Evolutionary conservation across 2,888 invertebrate genomes (phyloP), one percentile per base, ranked within the genome.

Genomic region (Thereva unica): DNA sequence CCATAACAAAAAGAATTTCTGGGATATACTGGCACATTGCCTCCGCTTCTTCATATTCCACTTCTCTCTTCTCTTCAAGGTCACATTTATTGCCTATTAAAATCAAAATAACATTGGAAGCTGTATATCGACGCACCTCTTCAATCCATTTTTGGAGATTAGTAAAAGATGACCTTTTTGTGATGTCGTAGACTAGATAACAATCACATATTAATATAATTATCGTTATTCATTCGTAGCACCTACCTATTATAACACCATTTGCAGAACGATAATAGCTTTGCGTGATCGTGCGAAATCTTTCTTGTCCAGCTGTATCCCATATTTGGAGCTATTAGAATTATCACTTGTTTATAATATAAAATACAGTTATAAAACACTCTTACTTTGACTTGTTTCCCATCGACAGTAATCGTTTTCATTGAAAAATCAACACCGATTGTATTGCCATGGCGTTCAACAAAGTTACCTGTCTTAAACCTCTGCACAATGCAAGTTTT

Each of bases 351-450:
- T 49, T 40, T 40, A 68, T 47, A 47, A 10, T 7, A 64, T 59
- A 9, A 8, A 23, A 23, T 23, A 23, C 23, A 3, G 47, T 38
- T 9, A n/a, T 9, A 10, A 8, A 7, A 4, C 37, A 5, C 10
- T 41, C 65, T 67, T 83, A 96, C 95, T 89, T 97, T 97, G 73
- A 97, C 92, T 84, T 91, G 90, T 82, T 97, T 97, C 63, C 92
- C 93, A 80, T 97, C 96, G 55, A 97, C 90, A 72, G 91, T 85
- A 47, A 97, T 87, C 64, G 96, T 97, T 87, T 97, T 97, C 96
- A 97, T 97, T 69, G 96, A 96, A 84, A 97, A 97, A 83, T 97
- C 97, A 66, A 97, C 97, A 71, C 97, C 97, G 78, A 97, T 97
- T 55, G 97, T 97, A 78, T 93, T 96, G 68, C 95, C 95, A 83